Evolutionary conservation across 2,888 invertebrate species (phyloP).

Genomic region (Watsonalla binaria): DNA sequence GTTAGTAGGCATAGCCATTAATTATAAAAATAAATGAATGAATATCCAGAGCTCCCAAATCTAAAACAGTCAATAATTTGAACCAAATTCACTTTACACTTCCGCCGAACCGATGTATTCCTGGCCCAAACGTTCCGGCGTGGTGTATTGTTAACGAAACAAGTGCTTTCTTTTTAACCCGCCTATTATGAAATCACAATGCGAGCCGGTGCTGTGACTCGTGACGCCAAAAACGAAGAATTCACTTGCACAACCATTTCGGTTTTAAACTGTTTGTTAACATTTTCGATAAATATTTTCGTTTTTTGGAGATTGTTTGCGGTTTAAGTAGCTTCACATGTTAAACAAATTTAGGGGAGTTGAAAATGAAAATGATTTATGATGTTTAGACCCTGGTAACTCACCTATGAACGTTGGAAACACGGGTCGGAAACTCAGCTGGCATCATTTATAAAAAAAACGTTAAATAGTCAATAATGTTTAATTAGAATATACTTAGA

Average conservation of each 20-base stretch:
- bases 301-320: background rate
- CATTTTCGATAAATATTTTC: background rate
- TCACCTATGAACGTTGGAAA: too few species aligned
- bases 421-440: too few species aligned
- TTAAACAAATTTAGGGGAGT: too few species aligned
- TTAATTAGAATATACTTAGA: too few species aligned
- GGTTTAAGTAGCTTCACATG: too few species aligned
- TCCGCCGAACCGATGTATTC: conserved; percentile 9
- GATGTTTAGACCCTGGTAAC: too few species aligned
- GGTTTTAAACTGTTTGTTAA: conserved; percentile 9
- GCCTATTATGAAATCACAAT: conserved; percentile 25
- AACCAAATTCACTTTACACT: too few species aligned
- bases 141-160: conserved; percentile 2
- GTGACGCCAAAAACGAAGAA: conserved; percentile 12
- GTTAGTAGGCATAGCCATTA: too few species aligned
- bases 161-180: conserved; percentile 20
- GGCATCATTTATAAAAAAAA: too few species aligned
- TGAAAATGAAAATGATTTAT: too few species aligned
- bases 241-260: conserved; percentile 19
- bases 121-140: background rate
- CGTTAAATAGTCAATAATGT: too few species aligned
- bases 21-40: background rate
- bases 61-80: too few species aligned
- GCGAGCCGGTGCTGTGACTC: conserved; percentile 11
- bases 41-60: background rate